Evolutionary conservation across 30 jellyfish, hydroid and myxozoan genomes (phyloP).

Genomic region (Hydractinia echinata): DNA sequence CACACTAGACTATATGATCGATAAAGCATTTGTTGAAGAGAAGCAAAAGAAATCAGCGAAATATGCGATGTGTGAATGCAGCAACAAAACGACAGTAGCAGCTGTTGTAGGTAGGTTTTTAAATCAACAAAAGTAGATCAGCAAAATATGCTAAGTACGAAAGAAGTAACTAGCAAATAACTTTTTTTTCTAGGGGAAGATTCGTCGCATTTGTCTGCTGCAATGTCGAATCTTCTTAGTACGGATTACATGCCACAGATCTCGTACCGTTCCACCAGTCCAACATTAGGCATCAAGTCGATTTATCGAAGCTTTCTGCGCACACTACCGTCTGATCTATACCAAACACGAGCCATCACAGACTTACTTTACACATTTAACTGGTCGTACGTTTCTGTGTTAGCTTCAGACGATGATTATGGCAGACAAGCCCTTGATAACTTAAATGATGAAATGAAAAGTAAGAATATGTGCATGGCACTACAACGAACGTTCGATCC

Average conservation of each 20-base stretch:
- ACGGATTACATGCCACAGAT: slow-evolving; percentile 71
- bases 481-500: slow-evolving; percentile 51
- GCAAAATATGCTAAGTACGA: not conserved
- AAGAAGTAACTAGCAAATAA: not conserved
- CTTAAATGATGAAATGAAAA: slow-evolving; percentile 43
- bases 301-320: slow-evolving; percentile 54
- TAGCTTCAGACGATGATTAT: slow-evolving; percentile 84
- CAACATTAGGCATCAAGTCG: slow-evolving; percentile 40
- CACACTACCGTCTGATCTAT: slow-evolving; percentile 69
- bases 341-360: slow-evolving; percentile 70
- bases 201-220: slow-evolving; percentile 49
- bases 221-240: slow-evolving; percentile 60
- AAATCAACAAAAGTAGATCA: not conserved
- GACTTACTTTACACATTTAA: slow-evolving; percentile 41
- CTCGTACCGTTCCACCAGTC: slow-evolving; percentile 67
- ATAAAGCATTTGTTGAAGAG: slow-evolving; percentile 7
- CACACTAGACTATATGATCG: slow-evolving; percentile 60
- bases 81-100: slow-evolving; percentile 3
- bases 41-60: not conserved
- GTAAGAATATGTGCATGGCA: slow-evolving; percentile 57
- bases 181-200: slow-evolving; percentile 54
- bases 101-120: slow-evolving; percentile 18
- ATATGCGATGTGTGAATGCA: not conserved
- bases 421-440: slow-evolving; percentile 68
- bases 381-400: slow-evolving; percentile 63